These are phyloP conservation scores for Menura novaehollandiae DNA, from an alignment of 2,113 vertebrate genomes.

Conservation along the genomic window DNA sequence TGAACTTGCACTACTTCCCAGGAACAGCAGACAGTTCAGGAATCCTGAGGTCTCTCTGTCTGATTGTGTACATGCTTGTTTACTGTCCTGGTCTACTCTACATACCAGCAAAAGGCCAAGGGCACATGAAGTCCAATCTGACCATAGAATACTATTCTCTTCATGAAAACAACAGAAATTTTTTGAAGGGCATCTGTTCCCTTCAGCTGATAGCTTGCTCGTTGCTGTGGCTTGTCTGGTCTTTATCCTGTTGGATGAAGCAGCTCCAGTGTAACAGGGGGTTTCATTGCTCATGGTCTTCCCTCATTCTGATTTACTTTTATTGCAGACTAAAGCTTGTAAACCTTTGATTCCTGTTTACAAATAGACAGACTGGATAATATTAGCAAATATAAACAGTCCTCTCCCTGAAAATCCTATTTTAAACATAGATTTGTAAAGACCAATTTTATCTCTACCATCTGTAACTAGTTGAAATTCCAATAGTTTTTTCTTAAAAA, in stretches of 20 bases:
- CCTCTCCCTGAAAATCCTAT: background rate
- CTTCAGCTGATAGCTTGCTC: background rate
- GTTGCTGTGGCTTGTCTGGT: background rate
- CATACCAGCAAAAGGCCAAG: background rate
- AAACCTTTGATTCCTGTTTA: constrained; percentile 25
- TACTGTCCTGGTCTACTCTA: background rate
- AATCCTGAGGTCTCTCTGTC: background rate
- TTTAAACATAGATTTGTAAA: constrained; percentile 16
- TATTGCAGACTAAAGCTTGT: background rate
- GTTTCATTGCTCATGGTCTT: background rate
- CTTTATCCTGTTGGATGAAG: background rate
- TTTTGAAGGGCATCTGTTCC: background rate
- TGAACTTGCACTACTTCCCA: background rate
- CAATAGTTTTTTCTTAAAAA: background rate
- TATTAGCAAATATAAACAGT: constrained; percentile 19
- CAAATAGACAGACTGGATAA: constrained; percentile 1
- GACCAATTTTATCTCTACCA: constrained; percentile 11
- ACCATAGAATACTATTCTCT: background rate
- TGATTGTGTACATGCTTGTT: background rate
- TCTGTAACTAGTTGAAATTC: constrained; percentile 44
- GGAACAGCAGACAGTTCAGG: background rate
- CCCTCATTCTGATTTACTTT: background rate
- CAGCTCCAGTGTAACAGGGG: background rate
- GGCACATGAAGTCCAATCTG: background rate
- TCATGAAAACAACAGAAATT: background rate